Evolutionary conservation across 2,113 vertebrate genomes (phyloP).

Genomic region (Chloropsis hardwickii): DNA sequence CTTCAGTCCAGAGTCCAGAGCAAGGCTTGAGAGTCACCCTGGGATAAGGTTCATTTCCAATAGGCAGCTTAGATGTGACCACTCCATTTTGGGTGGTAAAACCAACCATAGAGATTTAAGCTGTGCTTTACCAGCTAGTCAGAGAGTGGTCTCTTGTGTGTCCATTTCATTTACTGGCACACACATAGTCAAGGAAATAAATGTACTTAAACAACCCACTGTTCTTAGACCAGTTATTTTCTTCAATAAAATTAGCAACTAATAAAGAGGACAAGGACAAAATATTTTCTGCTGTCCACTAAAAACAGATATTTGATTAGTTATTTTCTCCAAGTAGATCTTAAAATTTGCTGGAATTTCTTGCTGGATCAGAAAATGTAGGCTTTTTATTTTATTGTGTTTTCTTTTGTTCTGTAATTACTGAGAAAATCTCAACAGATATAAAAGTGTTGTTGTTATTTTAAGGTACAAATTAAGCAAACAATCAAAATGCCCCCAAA

Average conservation of each 20-base stretch:
- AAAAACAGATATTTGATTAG: background rate
- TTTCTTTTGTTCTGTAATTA: background rate
- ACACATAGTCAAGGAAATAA: background rate
- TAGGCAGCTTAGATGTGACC: background rate
- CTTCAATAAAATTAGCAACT: background rate
- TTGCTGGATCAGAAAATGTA: background rate
- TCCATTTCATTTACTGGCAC: background rate
- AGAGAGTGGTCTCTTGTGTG: background rate
- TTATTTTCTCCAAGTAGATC: background rate
- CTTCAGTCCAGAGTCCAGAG: background rate
- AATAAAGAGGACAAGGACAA: background rate
- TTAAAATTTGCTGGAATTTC: background rate
- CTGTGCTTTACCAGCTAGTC: background rate
- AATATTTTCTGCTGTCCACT: background rate
- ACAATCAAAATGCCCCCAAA: background rate
- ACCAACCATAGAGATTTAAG: background rate
- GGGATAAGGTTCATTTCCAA: background rate
- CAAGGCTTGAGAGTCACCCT: background rate
- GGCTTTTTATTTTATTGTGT: background rate
- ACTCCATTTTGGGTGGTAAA: background rate
- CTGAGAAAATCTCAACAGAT: background rate
- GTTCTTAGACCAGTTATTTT: background rate
- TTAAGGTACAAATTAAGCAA: background rate
- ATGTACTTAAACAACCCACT: rapidly evolving
- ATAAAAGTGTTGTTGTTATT: background rate